Evolutionary conservation across 2,888 invertebrate genomes (phyloP).

Genomic region (Ischnus inquisitorius): DNA sequence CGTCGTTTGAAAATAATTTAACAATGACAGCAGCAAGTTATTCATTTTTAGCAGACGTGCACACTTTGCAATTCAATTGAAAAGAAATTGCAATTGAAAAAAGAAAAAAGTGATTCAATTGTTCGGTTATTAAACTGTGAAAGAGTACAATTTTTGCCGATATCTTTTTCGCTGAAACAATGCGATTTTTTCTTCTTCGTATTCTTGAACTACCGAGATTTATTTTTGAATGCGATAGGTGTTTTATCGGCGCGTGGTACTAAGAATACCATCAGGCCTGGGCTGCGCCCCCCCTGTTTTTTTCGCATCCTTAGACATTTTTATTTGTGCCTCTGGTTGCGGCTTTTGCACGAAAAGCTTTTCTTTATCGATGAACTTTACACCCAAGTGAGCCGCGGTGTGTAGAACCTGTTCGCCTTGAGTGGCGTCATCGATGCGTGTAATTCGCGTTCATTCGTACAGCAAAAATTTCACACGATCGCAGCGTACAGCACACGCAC

Average conservation of each 20-base stretch:
- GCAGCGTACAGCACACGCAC: slow-evolving; percentile 5
- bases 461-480: slow-evolving; percentile 43
- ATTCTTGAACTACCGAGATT: not conserved
- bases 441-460: slow-evolving; percentile 60
- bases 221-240: not conserved
- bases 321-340: slow-evolving; percentile 48
- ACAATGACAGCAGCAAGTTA: too few species aligned
- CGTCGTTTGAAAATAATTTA: too few species aligned
- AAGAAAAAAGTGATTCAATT: too few species aligned
- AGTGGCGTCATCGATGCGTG: slow-evolving; percentile 53
- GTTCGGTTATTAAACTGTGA: too few species aligned
- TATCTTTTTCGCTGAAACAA: not conserved
- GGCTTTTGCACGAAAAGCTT: slow-evolving; percentile 65
- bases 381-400: slow-evolving; percentile 54
- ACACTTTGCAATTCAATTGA: too few species aligned
- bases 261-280: not conserved
- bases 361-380: slow-evolving; percentile 67
- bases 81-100: too few species aligned
- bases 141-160: too few species aligned
- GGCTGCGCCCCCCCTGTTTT: slow-evolving; percentile 6
- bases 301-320: slow-evolving; percentile 56
- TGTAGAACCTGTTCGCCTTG: slow-evolving; percentile 56
- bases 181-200: not conserved
- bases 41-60: too few species aligned
- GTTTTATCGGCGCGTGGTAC: not conserved